Evolutionary conservation across 64 coral and sea anemone genomes (phyloP), one percentile per base, ranked within the genome.

Genomic region (Montipora foliosa): DNA sequence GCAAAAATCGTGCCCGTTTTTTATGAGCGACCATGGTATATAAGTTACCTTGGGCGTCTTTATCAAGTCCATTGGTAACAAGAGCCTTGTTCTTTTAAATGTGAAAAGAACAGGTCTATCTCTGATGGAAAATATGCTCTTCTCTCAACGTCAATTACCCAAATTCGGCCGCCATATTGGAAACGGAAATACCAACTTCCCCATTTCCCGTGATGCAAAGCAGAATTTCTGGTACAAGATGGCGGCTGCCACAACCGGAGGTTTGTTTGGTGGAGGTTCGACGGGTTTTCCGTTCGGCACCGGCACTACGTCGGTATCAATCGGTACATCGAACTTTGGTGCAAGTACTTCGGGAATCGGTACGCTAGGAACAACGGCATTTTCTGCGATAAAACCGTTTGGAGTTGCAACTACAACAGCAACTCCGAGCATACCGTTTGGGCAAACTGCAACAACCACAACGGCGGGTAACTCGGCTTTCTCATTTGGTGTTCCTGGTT

Each of bases 181-280:
- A 59, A 74, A 75, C 37, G 37, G 37, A 37, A 37, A 37, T 55
- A 37, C 37, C 37, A 48, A 78, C 55, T 44, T 12, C 16, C 52
- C 53, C 3, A 74, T 78, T n/a, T 62, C 82, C 82, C 90, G 78
- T 76, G 71, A 85, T 92, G 80, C 82, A 92, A 47, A 19, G 47
- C 13, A 12, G 3, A 12, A 64, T 37, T 37, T 37, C 37, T 37
- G 37, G 37, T 37, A 12, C n/a, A 93, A 88, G 80, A 93, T 93
- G 92, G 92, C 92, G 84, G 83, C 92, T 3, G 92, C 92, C 8
- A 88, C 84, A 53, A 82, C 89, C 19, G 80, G 78, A 19, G 49
- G 67, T 60, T 48, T 91, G 2, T 83, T 91, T 25, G 90, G 90
- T 55, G 25, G 80, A 61, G 25, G 79, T 60, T 82, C 82, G 15